Conservation (phyloP, 2,797 vertebrate species). For the Sebastes vulpes region DNA sequence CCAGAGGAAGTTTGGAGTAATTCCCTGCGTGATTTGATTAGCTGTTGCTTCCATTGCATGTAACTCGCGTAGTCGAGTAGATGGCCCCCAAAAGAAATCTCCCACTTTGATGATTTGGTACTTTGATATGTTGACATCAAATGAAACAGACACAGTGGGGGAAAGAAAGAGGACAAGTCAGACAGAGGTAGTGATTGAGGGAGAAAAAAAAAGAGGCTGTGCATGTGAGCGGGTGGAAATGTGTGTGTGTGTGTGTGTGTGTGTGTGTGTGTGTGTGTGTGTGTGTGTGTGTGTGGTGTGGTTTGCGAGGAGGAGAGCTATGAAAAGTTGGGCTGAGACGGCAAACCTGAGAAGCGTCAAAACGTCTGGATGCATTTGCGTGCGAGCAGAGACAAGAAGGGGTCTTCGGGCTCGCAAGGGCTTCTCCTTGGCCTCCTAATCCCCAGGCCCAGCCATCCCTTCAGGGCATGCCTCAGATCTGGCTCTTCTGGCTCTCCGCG, state of each 20-base stretch:
- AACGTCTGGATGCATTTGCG: conserved; percentile 95
- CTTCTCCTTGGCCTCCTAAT: conserved; percentile 96
- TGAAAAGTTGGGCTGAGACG: conserved; percentile 89
- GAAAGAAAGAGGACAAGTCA: conserved; percentile 76
- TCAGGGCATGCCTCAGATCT: conserved; percentile 99
- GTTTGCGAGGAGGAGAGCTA: conserved; percentile 81
- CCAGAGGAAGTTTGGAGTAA: conserved; percentile 37
- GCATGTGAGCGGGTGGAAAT: conserved; percentile 40
- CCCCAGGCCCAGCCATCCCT: conserved; percentile 99
- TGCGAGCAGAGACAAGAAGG: conserved; percentile 95
- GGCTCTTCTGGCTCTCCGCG: conserved; percentile 79
- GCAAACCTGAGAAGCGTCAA: conserved; percentile 92
- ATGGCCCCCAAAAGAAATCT: conserved; percentile 93
- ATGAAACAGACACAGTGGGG: conserved; percentile 82
- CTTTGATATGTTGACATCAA: conserved; percentile 99
- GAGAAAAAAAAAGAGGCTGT: conserved; percentile 12
- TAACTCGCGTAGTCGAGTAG: conserved; percentile 84
- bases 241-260: conserved; percentile 22
- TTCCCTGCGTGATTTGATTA: conserved; percentile 75
- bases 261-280: conserved; percentile 10
- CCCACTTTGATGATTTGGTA: conserved; percentile 96
- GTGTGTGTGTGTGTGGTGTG: conserved; percentile 37
- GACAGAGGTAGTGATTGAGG: conserved; percentile 71
- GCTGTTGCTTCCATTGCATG: conserved; percentile 88
- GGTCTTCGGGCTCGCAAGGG: conserved; percentile 91